A percentile compares a stretch with the other conserved stretches of the same genome.
These are phyloP conservation scores for Ranitomeya variabilis DNA, from an alignment of 2,113 vertebrate species.

Conservation along the genomic window DNA sequence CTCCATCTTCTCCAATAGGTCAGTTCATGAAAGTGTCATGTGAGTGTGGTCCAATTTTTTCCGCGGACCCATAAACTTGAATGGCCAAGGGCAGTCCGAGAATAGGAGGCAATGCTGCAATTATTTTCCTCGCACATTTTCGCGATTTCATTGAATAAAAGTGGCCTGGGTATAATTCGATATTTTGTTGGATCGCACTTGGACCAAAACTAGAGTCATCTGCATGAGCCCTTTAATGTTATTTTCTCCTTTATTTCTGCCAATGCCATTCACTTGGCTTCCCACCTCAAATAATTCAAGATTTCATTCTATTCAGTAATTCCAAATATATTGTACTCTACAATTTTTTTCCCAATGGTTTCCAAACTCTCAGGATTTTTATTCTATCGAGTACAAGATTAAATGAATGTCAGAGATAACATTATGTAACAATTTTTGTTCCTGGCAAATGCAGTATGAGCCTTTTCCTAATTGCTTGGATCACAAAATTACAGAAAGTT, in stretches of 20 bases:
- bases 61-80: too few relatives aligned
- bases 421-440: background rate
- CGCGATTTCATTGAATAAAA: too few relatives aligned
- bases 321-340: background rate
- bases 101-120: too few relatives aligned
- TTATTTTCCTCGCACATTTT: too few relatives aligned
- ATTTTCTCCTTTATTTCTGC: background rate
- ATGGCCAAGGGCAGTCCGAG: too few relatives aligned
- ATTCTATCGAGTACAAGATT: background rate
- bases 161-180: too few relatives aligned
- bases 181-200: too few relatives aligned
- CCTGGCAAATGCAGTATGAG: background rate
- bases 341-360: background rate
- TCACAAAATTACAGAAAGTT: background rate
- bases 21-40: too few relatives aligned
- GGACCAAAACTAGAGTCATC: too few relatives aligned
- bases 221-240: background rate
- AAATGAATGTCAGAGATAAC: background rate
- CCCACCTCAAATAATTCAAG: background rate
- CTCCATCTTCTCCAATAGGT: too few relatives aligned
- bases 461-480: background rate
- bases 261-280: slow-evolving; percentile 9
- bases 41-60: too few relatives aligned
- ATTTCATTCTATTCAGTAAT: background rate
- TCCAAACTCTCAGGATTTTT: background rate